phyloP scores from a whole-genome alignment of 2,888 invertebrate genomes.

The Orthosia cruda region DNA sequence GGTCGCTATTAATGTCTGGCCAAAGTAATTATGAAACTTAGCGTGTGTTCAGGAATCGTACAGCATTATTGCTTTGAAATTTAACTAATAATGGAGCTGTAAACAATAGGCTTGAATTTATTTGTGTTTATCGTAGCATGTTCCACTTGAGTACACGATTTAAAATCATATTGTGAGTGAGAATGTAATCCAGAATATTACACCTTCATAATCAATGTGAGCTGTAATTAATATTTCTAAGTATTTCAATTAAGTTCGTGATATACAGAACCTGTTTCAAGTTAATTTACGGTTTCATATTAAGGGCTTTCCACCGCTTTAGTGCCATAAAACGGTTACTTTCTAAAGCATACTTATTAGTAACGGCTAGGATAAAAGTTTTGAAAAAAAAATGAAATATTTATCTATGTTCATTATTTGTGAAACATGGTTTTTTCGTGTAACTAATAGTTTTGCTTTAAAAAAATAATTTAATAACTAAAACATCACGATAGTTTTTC shows the following conservation, averaged over 20 bases:
- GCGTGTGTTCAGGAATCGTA: conserved; percentile 51
- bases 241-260: not conserved
- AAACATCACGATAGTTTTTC: too few species aligned
- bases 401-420: too few species aligned
- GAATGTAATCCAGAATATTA: conserved; percentile 21
- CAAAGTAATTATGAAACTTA: conserved; percentile 64
- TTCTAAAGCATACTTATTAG: too few species aligned
- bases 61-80: conserved; percentile 65
- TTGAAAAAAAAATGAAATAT: too few species aligned
- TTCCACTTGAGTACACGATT: conserved; percentile 32
- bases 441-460: too few species aligned
- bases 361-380: too few species aligned
- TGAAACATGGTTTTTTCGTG: too few species aligned
- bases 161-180: conserved; percentile 18
- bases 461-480: too few species aligned
- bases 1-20: conserved; percentile 35
- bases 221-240: conserved; percentile 32
- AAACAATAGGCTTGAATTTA: conserved; percentile 61
- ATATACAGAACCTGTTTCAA: not conserved
- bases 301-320: not conserved
- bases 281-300: not conserved
- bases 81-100: conserved; percentile 68
- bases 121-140: conserved; percentile 38
- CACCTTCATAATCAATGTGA: conserved; percentile 6
- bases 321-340: too few species aligned